Percentiles rank a stretch among this genome's conserved stretches.
These are phyloP conservation scores for Adineta ricciae DNA, from an alignment of 2,888 invertebrate genomes.

Conservation along the genomic window DNA sequence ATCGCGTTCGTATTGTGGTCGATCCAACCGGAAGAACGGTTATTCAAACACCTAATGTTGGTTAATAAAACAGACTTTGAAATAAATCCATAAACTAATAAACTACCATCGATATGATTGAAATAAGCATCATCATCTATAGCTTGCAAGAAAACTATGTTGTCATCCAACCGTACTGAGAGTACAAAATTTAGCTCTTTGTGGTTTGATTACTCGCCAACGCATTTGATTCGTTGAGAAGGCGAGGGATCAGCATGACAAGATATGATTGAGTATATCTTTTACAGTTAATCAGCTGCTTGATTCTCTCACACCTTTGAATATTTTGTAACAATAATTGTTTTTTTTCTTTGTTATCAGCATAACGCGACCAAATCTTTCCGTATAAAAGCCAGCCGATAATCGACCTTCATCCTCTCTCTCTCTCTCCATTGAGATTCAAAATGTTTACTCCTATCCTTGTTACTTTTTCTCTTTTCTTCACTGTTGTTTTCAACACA, in stretches of 20 bases:
- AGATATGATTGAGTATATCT: neutral
- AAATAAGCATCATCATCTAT: too few species aligned
- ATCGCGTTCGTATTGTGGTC: too few species aligned
- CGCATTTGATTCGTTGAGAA: neutral
- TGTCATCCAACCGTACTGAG: too few species aligned
- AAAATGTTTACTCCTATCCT: neutral
- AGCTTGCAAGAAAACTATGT: too few species aligned
- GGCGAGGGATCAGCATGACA: neutral
- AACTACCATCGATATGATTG: too few species aligned
- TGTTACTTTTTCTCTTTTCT: neutral
- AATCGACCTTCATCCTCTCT: neutral
- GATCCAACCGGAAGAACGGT: too few species aligned
- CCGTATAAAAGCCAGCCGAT: neutral
- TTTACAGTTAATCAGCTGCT: neutral
- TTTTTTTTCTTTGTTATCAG: neutral
- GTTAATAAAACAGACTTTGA: too few species aligned
- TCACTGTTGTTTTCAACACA: neutral
- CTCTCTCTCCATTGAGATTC: neutral
- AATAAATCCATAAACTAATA: too few species aligned
- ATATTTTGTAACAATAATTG: neutral
- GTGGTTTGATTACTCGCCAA: neutral
- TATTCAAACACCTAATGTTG: too few species aligned
- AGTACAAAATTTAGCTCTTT: too few species aligned
- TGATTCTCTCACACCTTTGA: neutral
- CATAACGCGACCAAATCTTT: neutral